These are phyloP conservation scores for Setipinna tenuifilis DNA, from an alignment of 2,797 vertebrate genomes.

Conservation along the genomic window DNA sequence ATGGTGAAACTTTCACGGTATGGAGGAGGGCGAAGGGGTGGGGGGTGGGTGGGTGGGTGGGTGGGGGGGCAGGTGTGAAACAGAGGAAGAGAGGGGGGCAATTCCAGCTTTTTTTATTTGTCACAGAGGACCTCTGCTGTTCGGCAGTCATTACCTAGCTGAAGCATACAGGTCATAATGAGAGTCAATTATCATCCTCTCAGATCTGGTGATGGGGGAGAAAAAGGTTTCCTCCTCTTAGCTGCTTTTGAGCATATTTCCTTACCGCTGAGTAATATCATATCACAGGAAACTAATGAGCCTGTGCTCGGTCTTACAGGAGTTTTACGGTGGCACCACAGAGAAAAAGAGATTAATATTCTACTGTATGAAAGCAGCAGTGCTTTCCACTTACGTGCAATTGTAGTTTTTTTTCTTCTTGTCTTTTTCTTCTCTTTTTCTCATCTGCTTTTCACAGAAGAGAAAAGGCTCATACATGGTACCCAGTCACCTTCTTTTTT, in stretches of 20 bases:
- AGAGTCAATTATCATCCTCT: constrained; percentile 8
- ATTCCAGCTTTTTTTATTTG: neutral
- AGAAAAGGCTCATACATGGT: constrained; percentile 47
- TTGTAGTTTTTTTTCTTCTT: neutral
- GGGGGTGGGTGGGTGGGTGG: neutral
- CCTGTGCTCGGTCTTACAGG: neutral
- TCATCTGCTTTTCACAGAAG: constrained; percentile 39
- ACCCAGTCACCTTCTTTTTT: constrained; percentile 57
- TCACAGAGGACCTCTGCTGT: constrained; percentile 4
- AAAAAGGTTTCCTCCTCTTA: constrained; percentile 11
- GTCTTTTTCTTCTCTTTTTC: constrained; percentile 40
- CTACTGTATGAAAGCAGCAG: neutral
- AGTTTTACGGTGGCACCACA: neutral
- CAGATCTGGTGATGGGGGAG: constrained; percentile 8
- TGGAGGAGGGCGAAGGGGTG: neutral
- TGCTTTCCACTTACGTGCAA: neutral
- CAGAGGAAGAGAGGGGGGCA: too few relatives aligned
- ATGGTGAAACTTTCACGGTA: neutral
- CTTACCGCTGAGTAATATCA: constrained; percentile 6
- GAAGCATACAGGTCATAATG: neutral
- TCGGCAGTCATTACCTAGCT: constrained; percentile 3
- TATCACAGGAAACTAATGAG: constrained; percentile 21
- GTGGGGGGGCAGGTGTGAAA: too few relatives aligned
- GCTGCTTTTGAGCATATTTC: constrained; percentile 15
- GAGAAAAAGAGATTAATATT: constrained; percentile 18